Conservation (phyloP, 2,113 vertebrate genomes). For the Rhipidura dahli region DNA sequence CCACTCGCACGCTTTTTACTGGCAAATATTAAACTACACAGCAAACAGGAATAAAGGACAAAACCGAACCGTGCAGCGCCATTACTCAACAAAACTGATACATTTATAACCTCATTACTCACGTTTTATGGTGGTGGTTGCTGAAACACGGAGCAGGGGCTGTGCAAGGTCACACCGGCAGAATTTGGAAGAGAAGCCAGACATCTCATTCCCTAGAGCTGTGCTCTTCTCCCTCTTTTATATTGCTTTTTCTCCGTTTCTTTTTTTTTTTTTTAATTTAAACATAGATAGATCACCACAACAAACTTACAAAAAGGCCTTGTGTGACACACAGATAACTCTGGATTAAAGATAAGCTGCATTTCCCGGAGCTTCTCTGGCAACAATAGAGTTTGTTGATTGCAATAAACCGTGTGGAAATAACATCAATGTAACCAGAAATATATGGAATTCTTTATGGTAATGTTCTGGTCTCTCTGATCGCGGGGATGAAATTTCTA, state of each 20-base stretch:
- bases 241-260: neutral
- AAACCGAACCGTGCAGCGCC: neutral
- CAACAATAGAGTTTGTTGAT: neutral
- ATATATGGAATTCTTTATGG: neutral
- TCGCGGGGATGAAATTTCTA: neutral
- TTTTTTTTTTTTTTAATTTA: neutral
- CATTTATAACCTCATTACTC: constrained; percentile 40
- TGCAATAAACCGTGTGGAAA: neutral
- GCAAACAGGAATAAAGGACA: constrained; percentile 27
- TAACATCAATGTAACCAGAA: neutral
- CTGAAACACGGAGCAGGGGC: neutral
- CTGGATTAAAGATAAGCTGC: neutral
- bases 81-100: constrained; percentile 42
- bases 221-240: neutral
- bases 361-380: neutral
- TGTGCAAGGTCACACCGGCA: constrained; percentile 12
- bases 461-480: neutral
- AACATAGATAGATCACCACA: neutral
- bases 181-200: neutral
- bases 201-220: neutral
- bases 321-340: neutral
- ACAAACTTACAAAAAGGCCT: neutral
- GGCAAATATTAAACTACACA: neutral
- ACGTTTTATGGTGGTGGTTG: constrained; percentile 22
- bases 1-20: neutral